Base-by-base conservation (phyloP, 2,888 invertebrate species). In the Spatulosminthurus flaviceps region DNA sequence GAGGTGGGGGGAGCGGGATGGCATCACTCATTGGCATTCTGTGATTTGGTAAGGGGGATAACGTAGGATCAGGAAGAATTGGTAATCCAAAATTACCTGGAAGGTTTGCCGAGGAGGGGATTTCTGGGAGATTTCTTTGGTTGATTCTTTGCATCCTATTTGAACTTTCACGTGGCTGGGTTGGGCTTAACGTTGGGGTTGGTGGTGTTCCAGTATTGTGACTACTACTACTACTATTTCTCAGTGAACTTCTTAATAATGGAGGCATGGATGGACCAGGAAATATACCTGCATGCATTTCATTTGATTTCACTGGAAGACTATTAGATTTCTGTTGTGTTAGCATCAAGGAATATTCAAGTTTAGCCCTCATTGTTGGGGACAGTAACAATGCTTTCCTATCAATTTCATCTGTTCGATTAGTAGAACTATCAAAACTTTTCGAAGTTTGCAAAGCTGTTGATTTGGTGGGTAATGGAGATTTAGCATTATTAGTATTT, bases 21-120 rank as follows among this genome's bases (percentile, higher is more conserved):
- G 64, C 7, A 9, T 64, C 64, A 26, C 21, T 11, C 9, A 64
- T 9, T 24, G 64, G 21, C 24, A 64, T n/a, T 22, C 64, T 64
- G 24, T 64, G 24, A 22, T 64, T 64, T 26, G 64, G 64, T 9
- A 51, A 16, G 4, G 21, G 21, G n/a, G 22, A 22, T 13, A 60
- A 4, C 1, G 64, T 11, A 24, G 11, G 11, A 64, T 21, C 26
- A 22, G 16, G 2, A 26, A 61, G 13, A 9, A 77, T 24, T 9
- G 67, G 77, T 1, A 77, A 26, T 24, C 77, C 67, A 26, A 66
- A 77, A 28, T 77, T 77, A 16, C 77, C 80, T 1, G 69, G 77
- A 26, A 80, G n/a, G 41, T 67, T 77, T 29, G 74, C 61, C 29
- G 51, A 19, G 1, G 19, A 13, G 19, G 51, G 74, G 61, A 61